These are phyloP conservation scores for Notothenia coriiceps DNA, from an alignment of 2,113 vertebrate species.

Conservation along the genomic window DNA sequence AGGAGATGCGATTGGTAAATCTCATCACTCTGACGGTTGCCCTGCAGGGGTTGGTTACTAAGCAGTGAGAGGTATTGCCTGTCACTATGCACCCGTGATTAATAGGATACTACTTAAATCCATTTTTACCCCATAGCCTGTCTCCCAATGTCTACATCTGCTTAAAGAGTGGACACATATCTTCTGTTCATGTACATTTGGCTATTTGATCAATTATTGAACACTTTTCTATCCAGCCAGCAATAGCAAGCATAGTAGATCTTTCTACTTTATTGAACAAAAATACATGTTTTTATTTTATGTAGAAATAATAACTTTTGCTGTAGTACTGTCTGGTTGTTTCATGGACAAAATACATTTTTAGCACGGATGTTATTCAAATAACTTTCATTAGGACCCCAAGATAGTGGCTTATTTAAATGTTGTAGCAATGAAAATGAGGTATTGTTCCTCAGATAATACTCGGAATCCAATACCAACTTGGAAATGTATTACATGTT, in stretches of 20 bases:
- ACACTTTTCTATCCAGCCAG: slow-evolving; percentile 24
- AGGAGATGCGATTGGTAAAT: slow-evolving; percentile 52
- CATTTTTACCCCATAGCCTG: slow-evolving; percentile 43
- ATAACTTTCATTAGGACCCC: slow-evolving; percentile 19
- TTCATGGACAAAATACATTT: slow-evolving; percentile 48
- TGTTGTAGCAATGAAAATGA: slow-evolving; percentile 42
- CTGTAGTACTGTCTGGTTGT: slow-evolving; percentile 14
- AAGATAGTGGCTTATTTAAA: slow-evolving; percentile 28
- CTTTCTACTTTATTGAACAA: slow-evolving; percentile 50
- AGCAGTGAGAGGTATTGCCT: slow-evolving; percentile 61
- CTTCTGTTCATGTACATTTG: slow-evolving; percentile 36
- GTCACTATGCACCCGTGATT: slow-evolving; percentile 65
- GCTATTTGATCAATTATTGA: slow-evolving; percentile 60
- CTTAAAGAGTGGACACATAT: slow-evolving; percentile 29
- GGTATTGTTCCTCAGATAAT: slow-evolving; percentile 14
- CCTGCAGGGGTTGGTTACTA: slow-evolving; percentile 70
- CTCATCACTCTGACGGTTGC: slow-evolving; percentile 56
- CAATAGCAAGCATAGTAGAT: slow-evolving; percentile 14
- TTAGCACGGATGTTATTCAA: slow-evolving; percentile 17
- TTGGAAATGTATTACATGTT: slow-evolving; percentile 1
- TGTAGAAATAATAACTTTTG: slow-evolving; percentile 19
- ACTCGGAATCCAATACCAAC: slow-evolving; percentile 14
- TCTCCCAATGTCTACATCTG: slow-evolving; percentile 36
- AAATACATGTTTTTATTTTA: slow-evolving; percentile 13
- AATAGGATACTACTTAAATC: slow-evolving; percentile 60